Conservation (phyloP, 1,140 invertebrate species). For the Tribolium castaneum region DNA sequence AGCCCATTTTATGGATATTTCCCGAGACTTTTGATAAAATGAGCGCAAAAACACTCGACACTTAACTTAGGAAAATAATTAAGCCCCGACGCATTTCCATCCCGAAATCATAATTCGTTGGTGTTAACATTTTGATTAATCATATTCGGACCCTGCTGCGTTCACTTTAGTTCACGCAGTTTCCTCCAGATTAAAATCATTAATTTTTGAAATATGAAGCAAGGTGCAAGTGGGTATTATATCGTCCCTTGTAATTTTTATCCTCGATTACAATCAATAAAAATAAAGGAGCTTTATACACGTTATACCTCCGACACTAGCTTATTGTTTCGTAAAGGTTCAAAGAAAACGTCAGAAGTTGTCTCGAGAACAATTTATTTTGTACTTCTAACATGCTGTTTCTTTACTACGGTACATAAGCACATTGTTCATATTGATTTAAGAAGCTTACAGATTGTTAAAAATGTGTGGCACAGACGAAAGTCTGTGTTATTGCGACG, state of each 20-base stretch:
- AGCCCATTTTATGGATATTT: too few species aligned
- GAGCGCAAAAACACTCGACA: not conserved
- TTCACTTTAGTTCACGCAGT: not conserved
- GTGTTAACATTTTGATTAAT: conserved; percentile 24
- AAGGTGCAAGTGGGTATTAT: not conserved
- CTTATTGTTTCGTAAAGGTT: not conserved
- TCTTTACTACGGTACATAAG: not conserved
- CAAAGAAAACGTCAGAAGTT: not conserved
- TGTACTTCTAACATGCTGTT: not conserved
- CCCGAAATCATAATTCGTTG: not conserved
- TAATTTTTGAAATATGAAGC: conserved; percentile 14
- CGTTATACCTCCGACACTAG: not conserved
- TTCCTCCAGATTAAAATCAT: conserved; percentile 21
- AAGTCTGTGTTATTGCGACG: not conserved
- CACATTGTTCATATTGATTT: not conserved
- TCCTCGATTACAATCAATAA: not conserved
- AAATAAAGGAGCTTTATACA: not conserved
- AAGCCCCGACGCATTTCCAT: not conserved
- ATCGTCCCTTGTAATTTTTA: not conserved
- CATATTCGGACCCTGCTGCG: not conserved
- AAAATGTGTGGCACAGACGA: not conserved
- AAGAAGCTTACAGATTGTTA: not conserved
- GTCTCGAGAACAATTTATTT: not conserved
- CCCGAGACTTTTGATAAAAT: not conserved
- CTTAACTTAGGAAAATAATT: not conserved